Conservation (phyloP, 2,113 vertebrate genomes). For the Saguinus midas region DNA sequence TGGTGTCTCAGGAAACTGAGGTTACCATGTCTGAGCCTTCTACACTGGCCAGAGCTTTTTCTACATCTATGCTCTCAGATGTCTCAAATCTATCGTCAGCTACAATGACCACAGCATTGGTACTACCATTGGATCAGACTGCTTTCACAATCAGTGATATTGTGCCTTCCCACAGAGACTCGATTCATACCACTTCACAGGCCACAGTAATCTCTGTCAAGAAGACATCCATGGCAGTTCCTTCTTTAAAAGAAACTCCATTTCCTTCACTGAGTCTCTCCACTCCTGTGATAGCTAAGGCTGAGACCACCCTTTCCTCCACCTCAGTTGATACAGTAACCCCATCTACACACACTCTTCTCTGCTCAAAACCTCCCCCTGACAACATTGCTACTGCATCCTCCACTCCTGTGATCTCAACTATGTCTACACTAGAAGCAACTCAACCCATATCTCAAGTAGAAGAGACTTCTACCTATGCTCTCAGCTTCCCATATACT, state of each 20-base stretch:
- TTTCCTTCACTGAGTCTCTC: constrained; percentile 1
- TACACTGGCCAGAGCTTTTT: not conserved
- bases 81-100: not conserved
- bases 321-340: constrained; percentile 31
- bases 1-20: not conserved
- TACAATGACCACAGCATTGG: not conserved
- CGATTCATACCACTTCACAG: not conserved
- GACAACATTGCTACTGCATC: not conserved
- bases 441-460: not conserved
- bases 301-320: not conserved
- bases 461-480: not conserved
- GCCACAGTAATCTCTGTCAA: not conserved
- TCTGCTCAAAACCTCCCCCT: constrained; percentile 9
- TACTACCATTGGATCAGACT: not conserved
- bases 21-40: not conserved
- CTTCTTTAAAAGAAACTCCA: constrained; percentile 34
- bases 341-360: not conserved
- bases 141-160: not conserved
- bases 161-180: not conserved
- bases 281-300: not conserved
- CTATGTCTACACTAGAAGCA: not conserved
- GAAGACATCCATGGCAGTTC: not conserved
- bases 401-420: not conserved
- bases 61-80: constrained; percentile 1
- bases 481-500: not conserved